These are phyloP conservation scores for Galleria mellonella DNA, from an alignment of 1,140 invertebrate species.

Conservation along the genomic window DNA sequence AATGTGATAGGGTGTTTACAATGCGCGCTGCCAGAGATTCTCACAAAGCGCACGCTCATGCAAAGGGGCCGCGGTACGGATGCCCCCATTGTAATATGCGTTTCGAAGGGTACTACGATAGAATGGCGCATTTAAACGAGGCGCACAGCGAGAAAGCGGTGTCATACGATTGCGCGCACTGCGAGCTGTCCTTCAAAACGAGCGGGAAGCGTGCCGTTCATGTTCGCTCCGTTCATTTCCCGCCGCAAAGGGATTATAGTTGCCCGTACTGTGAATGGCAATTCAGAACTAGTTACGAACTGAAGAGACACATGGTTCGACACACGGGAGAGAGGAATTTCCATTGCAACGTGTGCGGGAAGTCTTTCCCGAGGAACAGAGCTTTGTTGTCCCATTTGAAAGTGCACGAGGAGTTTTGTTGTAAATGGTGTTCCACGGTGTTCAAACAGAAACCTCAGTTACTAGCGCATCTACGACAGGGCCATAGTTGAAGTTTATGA, in stretches of 20 bases:
- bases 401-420: slow-evolving; percentile 40
- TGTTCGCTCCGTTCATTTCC: slow-evolving; percentile 43
- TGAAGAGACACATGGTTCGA: slow-evolving; percentile 54
- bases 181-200: slow-evolving; percentile 52
- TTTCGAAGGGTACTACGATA: slow-evolving; percentile 51
- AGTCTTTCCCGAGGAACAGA: slow-evolving; percentile 52
- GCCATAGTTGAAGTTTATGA: too few species aligned
- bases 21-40: slow-evolving; percentile 52
- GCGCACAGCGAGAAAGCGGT: slow-evolving; percentile 53
- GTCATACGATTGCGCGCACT: slow-evolving; percentile 46
- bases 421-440: slow-evolving; percentile 36
- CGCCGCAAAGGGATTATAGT: slow-evolving; percentile 31
- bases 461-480: slow-evolving; percentile 17
- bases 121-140: slow-evolving; percentile 57
- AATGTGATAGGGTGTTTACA: slow-evolving; percentile 44
- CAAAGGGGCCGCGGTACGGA: slow-evolving; percentile 52
- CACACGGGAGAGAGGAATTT: slow-evolving; percentile 56
- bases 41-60: slow-evolving; percentile 49
- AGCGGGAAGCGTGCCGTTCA: slow-evolving; percentile 53
- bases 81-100: slow-evolving; percentile 56
- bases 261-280: slow-evolving; percentile 51
- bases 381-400: slow-evolving; percentile 48
- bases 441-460: slow-evolving; percentile 35
- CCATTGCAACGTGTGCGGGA: slow-evolving; percentile 56
- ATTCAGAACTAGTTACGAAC: slow-evolving; percentile 51